A percentile compares a stretch with the other conserved stretches of the same genome.
Conservation (phyloP, 2,888 invertebrate species). For the Drosophila cracens region DNA sequence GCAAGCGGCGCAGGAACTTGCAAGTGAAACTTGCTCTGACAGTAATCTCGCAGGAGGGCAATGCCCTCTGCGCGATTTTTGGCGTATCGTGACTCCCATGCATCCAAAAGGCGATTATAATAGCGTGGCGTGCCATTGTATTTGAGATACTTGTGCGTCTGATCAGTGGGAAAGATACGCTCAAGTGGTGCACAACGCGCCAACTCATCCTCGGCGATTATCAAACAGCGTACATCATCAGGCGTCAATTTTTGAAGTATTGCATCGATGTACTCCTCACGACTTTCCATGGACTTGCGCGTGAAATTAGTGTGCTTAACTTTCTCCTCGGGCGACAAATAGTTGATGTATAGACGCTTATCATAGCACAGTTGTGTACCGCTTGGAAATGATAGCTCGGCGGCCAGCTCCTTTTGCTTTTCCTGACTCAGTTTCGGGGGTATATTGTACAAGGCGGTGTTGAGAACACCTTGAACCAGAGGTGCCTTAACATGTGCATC, state of each 20-base stretch:
- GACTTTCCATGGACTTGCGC: conserved; percentile 74
- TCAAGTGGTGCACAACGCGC: conserved; percentile 89
- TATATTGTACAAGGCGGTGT: conserved; percentile 94
- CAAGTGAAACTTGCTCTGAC: conserved; percentile 90
- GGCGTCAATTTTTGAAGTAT: conserved; percentile 94
- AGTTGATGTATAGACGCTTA: conserved; percentile 89
- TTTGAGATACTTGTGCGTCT: conserved; percentile 91
- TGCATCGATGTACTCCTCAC: conserved; percentile 88
- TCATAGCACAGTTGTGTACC: conserved; percentile 88
- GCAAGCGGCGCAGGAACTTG: conserved; percentile 88
- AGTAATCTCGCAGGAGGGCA: conserved; percentile 87
- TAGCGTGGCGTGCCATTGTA: conserved; percentile 95
- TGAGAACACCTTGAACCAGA: conserved; percentile 94
- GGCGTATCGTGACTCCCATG: conserved; percentile 93
- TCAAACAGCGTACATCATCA: conserved; percentile 94
- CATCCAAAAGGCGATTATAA: conserved; percentile 96
- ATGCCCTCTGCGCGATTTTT: conserved; percentile 87
- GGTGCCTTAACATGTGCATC: conserved; percentile 97
- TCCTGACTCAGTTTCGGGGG: conserved; percentile 83
- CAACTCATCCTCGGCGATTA: conserved; percentile 95
- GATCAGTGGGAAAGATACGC: conserved; percentile 93
- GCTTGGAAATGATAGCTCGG: conserved; percentile 83
- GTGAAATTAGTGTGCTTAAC: conserved; percentile 85
- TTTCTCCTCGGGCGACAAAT: conserved; percentile 89
- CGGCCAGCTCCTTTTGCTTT: conserved; percentile 81